Percentiles rank a stretch among this genome's conserved stretches.
Evolutionary conservation across 2,888 invertebrate genomes (phyloP).

Genomic region (Troides helena): DNA sequence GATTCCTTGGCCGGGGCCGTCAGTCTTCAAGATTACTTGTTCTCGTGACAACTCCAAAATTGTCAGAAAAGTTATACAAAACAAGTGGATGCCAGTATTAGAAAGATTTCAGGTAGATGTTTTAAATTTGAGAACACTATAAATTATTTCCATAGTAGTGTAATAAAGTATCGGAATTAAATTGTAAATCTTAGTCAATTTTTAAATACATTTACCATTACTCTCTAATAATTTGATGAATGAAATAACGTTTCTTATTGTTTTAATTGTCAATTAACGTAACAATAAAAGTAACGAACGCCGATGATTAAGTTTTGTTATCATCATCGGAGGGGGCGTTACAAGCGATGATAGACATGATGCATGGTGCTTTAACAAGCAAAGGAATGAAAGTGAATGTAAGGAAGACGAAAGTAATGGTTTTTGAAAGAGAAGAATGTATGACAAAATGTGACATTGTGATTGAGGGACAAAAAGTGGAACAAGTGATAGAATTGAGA

Average conservation of each 20-base stretch:
- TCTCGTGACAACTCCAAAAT: conserved; percentile 93
- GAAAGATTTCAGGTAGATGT: conserved; percentile 87
- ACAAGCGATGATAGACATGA: too few species aligned
- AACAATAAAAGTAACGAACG: too few species aligned
- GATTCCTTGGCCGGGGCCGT: conserved; percentile 93
- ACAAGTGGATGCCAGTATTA: conserved; percentile 94
- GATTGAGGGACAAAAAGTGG: too few species aligned
- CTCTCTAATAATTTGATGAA: background rate
- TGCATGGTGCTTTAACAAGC: too few species aligned
- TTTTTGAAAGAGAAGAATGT: too few species aligned
- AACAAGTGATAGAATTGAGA: too few species aligned
- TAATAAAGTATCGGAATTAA: background rate
- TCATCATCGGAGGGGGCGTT: too few species aligned
- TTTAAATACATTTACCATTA: background rate
- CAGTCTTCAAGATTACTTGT: conserved; percentile 92
- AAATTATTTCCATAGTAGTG: background rate
- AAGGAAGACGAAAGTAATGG: too few species aligned
- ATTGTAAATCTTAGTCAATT: background rate
- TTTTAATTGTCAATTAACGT: background rate
- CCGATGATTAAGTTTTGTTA: too few species aligned
- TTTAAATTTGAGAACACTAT: background rate
- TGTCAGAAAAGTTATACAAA: conserved; percentile 92
- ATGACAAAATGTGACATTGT: too few species aligned
- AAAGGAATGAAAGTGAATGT: too few species aligned
- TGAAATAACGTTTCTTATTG: background rate